Evolutionary conservation across 2,797 vertebrate species (phyloP).

Genomic region (Rhabdophis nuchalis): DNA sequence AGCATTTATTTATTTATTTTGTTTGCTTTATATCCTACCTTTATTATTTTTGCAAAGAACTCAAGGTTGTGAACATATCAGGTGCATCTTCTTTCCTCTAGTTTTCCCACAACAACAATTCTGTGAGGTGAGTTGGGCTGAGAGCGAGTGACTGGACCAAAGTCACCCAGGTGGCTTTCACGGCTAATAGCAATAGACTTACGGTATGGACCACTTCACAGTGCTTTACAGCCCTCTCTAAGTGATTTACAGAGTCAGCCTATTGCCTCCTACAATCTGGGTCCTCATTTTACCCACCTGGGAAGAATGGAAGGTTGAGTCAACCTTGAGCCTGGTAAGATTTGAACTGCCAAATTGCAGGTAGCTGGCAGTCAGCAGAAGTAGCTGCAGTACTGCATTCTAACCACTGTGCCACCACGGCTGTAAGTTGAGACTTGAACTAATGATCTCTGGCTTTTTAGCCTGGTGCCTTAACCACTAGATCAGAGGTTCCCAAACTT

Average conservation of each 20-base stretch:
- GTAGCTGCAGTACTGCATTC: too few relatives aligned
- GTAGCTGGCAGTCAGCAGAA: too few relatives aligned
- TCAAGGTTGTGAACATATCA: background rate
- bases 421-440: background rate
- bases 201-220: too few relatives aligned
- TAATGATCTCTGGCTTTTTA: background rate
- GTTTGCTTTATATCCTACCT: background rate
- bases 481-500: too few relatives aligned
- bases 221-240: too few relatives aligned
- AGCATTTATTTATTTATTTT: background rate
- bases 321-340: too few relatives aligned
- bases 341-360: too few relatives aligned
- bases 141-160: background rate
- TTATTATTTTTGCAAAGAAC: background rate
- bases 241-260: too few relatives aligned
- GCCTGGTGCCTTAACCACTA: background rate
- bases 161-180: background rate
- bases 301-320: too few relatives aligned
- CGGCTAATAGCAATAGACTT: background rate
- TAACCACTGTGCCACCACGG: too few relatives aligned
- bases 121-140: background rate
- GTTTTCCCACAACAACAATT: background rate
- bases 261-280: too few relatives aligned
- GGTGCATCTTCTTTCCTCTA: background rate
- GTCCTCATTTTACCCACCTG: too few relatives aligned